Percentiles rank a stretch among this genome's conserved stretches.
Conservation (phyloP, 1,140 invertebrate genomes). For the Pentalonia nigronervosa region DNA sequence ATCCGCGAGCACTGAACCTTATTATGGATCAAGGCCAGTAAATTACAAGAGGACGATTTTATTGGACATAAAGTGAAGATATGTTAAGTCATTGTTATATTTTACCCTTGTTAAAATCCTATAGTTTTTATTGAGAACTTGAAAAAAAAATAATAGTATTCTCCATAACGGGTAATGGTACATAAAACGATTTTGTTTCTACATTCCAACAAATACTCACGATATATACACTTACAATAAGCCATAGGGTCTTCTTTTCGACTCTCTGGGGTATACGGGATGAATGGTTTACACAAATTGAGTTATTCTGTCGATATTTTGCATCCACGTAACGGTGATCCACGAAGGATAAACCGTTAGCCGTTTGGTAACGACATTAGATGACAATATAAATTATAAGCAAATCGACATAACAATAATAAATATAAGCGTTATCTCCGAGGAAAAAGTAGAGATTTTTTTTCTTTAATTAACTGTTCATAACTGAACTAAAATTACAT, state of each 20-base stretch:
- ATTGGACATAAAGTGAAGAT: not conserved
- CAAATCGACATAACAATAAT: not conserved
- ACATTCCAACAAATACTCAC: slow-evolving; percentile 15
- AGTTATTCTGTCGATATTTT: slow-evolving; percentile 48
- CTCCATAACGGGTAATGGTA: slow-evolving; percentile 17
- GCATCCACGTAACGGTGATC: not conserved
- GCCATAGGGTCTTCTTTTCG: not conserved
- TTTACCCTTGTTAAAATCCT: slow-evolving; percentile 25
- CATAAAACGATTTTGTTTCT: slow-evolving; percentile 47
- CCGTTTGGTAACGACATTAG: not conserved
- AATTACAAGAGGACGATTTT: not conserved
- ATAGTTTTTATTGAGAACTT: not conserved
- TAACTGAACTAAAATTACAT: not conserved
- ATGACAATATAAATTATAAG: slow-evolving; percentile 34
- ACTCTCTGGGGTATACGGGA: not conserved
- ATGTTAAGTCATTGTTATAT: not conserved
- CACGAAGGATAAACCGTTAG: slow-evolving; percentile 17
- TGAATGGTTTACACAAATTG: slow-evolving; percentile 33
- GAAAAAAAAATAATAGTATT: slow-evolving; percentile 4
- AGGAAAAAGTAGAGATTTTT: not conserved
- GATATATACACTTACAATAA: slow-evolving; percentile 6
- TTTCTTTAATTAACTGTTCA: not conserved
- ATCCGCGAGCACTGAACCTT: not conserved
- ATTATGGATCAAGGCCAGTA: not conserved
- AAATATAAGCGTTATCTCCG: not conserved